phyloP scores from a whole-genome alignment of 2,797 vertebrate genomes.

The Sebastes trivittatus region DNA sequence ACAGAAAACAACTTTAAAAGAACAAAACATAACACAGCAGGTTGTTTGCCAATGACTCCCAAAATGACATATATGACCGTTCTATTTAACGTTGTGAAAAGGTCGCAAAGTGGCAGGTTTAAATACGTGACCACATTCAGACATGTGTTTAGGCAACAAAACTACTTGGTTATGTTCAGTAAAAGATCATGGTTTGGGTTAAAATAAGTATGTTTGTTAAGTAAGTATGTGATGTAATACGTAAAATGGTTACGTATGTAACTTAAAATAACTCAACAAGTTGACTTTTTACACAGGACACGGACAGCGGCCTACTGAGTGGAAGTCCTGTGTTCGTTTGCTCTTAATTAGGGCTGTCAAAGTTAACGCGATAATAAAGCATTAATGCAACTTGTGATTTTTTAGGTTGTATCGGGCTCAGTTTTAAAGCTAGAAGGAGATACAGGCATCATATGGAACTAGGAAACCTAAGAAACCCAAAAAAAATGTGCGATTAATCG shows the following conservation, averaged over 20 bases:
- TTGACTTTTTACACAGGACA: background rate
- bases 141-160: background rate
- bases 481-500: too few species aligned
- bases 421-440: too few species aligned
- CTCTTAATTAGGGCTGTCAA: too few species aligned
- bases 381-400: too few species aligned
- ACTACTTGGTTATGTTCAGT: background rate
- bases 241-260: background rate
- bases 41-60: background rate
- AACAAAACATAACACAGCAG: background rate
- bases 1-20: background rate
- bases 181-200: background rate
- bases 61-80: background rate
- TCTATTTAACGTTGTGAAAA: background rate
- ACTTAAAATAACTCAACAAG: background rate
- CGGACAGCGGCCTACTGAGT: background rate
- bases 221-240: background rate
- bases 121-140: background rate
- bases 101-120: background rate
- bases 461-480: too few species aligned
- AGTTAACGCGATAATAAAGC: too few species aligned
- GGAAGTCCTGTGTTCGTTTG: background rate
- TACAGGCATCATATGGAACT: too few species aligned
- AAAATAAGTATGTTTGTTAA: background rate
- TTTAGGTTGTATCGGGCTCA: too few species aligned